Conservation (phyloP, 1,140 invertebrate species). For the Drosophila quadrilineata region DNA sequence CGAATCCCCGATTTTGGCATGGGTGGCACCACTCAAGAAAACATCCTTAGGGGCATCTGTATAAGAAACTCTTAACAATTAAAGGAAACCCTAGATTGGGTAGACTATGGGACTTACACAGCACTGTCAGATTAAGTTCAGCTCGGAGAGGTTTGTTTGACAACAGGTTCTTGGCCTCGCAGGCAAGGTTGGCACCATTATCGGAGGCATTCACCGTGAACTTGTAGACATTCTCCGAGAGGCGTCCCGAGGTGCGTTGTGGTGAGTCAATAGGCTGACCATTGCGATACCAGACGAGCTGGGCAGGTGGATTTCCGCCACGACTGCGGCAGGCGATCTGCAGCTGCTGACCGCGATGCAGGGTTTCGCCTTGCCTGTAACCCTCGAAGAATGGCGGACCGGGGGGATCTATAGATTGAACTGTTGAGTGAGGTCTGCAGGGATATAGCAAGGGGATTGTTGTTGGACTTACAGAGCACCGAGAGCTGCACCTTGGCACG, state of each 20-base stretch:
- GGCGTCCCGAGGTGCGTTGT: conserved; percentile 86
- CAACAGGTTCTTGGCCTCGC: conserved; percentile 95
- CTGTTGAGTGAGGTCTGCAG: not conserved
- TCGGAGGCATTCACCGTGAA: conserved; percentile 94
- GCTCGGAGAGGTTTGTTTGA: conserved; percentile 90
- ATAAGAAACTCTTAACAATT: conserved; percentile 45
- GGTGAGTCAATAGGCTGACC: conserved; percentile 84
- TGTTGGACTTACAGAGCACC: conserved; percentile 91
- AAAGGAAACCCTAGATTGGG: not conserved
- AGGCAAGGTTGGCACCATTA: conserved; percentile 95
- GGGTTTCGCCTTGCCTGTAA: conserved; percentile 92
- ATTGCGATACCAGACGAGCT: conserved; percentile 97
- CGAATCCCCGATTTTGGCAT: conserved; percentile 91
- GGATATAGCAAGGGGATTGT: not conserved
- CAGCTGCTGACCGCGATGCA: conserved; percentile 92
- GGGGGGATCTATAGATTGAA: conserved; percentile 89
- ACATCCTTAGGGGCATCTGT: conserved; percentile 93
- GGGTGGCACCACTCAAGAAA: conserved; percentile 90
- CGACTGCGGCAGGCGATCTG: conserved; percentile 94
- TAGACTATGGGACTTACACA: conserved; percentile 88
- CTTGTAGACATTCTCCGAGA: conserved; percentile 92
- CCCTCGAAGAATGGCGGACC: conserved; percentile 96
- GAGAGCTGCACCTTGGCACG: conserved; percentile 90
- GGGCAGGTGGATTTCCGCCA: conserved; percentile 97
- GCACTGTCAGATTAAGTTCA: conserved; percentile 92